Evolutionary conservation across 53 echinoderm and acorn worm genomes (phyloP).

Genomic region (Holothuria scabra): DNA sequence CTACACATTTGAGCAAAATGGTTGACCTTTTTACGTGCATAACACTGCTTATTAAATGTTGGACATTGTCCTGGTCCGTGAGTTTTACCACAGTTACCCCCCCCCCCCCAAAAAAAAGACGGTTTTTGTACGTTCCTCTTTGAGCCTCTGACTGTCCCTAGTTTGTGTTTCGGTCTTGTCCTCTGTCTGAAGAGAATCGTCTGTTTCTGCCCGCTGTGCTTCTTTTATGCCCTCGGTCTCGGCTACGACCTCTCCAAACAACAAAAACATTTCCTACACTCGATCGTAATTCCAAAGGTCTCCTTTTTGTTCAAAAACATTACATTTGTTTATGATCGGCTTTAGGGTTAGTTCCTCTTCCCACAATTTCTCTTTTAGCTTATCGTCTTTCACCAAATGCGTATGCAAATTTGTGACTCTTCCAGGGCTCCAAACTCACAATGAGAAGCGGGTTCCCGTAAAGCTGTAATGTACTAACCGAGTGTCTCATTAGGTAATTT

Average conservation of each 20-base stretch:
- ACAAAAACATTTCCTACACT: background rate
- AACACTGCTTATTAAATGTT: background rate
- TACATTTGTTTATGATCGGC: constrained; percentile 31
- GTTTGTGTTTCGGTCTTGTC: background rate
- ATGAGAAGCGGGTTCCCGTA: background rate
- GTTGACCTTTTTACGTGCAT: background rate
- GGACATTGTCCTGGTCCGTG: background rate
- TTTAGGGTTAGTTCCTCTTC: constrained; percentile 24
- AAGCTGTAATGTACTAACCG: constrained; percentile 5
- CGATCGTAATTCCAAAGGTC: background rate
- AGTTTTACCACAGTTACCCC: background rate
- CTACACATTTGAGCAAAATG: background rate
- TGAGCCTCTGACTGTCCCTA: background rate
- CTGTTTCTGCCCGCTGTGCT: background rate
- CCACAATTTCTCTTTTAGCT: constrained; percentile 38
- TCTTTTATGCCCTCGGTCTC: background rate
- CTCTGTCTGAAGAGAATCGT: background rate
- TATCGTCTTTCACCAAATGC: constrained; percentile 4
- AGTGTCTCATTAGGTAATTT: background rate
- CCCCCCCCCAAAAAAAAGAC: background rate
- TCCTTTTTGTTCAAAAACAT: background rate
- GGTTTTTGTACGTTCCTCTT: background rate
- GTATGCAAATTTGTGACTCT: constrained; percentile 10
- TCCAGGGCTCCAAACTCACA: constrained; percentile 21
- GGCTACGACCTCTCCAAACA: background rate